These are phyloP conservation scores for Ptychochromis oligacanthus DNA, from an alignment of 2,113 vertebrate genomes.

Conservation along the genomic window DNA sequence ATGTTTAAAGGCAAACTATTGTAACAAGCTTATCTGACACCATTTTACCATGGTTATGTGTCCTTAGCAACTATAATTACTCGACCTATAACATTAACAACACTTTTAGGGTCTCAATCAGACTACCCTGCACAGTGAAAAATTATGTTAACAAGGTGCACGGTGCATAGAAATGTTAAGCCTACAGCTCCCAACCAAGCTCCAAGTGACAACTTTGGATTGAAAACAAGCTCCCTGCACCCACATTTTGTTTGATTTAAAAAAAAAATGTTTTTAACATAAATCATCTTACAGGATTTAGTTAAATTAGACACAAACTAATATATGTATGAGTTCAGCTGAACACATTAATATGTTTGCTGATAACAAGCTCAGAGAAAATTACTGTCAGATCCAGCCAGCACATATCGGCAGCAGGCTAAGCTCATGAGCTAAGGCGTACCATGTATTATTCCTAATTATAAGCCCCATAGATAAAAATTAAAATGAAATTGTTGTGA, in stretches of 20 bases:
- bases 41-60: neutral
- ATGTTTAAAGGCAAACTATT: neutral
- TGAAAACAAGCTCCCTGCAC: neutral
- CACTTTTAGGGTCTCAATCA: neutral
- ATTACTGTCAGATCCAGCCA: slow-evolving; percentile 4
- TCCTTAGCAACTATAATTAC: neutral
- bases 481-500: neutral
- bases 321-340: neutral
- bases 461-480: slow-evolving; percentile 7
- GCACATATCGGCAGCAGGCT: slow-evolving; percentile 1
- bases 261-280: neutral
- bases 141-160: neutral
- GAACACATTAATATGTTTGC: neutral
- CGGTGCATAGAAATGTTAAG: neutral
- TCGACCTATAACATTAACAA: neutral
- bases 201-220: neutral
- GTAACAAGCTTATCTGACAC: neutral
- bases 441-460: slow-evolving; percentile 22
- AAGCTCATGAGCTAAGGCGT: slow-evolving; percentile 20
- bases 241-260: neutral
- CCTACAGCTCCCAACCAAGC: neutral
- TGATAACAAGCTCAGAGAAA: neutral
- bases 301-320: slow-evolving; percentile 8
- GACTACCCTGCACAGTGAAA: neutral
- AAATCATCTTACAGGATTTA: neutral